Percentiles rank a stretch among this genome's conserved stretches.
These are phyloP conservation scores for Phortica magna DNA, from an alignment of 2,888 invertebrate species.

Conservation along the genomic window DNA sequence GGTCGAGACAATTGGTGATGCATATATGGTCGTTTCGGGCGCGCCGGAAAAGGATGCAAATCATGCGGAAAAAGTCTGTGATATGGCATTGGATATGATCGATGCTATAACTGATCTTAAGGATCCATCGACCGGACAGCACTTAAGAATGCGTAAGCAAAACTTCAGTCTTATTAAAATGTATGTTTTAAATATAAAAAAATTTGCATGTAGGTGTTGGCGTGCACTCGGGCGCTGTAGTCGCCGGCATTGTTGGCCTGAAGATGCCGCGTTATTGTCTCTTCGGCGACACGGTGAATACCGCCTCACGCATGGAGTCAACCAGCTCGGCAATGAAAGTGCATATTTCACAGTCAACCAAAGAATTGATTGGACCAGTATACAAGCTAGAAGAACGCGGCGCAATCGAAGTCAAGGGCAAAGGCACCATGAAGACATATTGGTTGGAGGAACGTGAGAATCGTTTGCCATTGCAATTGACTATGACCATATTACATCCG, in stretches of 20 bases:
- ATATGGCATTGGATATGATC: constrained; percentile 98
- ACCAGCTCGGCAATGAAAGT: constrained; percentile 95
- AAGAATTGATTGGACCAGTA: constrained; percentile 84
- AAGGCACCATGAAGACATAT: constrained; percentile 94
- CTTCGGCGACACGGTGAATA: constrained; percentile 95
- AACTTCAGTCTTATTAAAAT: background rate
- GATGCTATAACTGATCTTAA: constrained; percentile 93
- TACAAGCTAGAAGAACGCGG: constrained; percentile 89
- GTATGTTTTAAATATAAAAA: background rate
- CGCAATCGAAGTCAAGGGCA: constrained; percentile 93
- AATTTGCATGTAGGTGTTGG: constrained; percentile 81
- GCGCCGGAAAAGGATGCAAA: constrained; percentile 93
- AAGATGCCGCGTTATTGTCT: constrained; percentile 88
- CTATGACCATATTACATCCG: constrained; percentile 64
- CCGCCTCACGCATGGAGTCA: constrained; percentile 95
- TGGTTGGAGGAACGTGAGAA: constrained; percentile 89
- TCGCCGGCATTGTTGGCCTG: constrained; percentile 94
- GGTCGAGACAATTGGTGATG: constrained; percentile 99
- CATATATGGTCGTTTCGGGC: constrained; percentile 98
- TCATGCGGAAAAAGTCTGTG: constrained; percentile 94
- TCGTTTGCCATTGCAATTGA: constrained; percentile 79
- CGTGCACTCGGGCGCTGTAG: constrained; percentile 93
- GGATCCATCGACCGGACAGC: constrained; percentile 94
- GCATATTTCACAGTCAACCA: constrained; percentile 94
- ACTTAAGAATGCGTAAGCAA: constrained; percentile 84